Base-by-base conservation (phyloP, 37 sponge, comb jelly and placozoan genomes). In the Spongia lamella region DNA sequence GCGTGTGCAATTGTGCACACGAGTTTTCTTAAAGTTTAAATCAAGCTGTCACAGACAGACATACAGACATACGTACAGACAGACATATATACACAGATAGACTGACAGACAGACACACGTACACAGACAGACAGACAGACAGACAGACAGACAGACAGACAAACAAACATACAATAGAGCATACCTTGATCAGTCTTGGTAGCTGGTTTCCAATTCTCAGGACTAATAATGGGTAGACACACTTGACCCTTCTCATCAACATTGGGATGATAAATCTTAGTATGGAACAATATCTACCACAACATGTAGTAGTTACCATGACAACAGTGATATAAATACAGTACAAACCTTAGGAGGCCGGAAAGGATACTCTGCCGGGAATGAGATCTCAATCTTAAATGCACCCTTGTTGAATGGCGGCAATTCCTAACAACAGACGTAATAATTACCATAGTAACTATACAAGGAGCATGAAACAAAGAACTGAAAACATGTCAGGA, bases 191-290 rank as follows among this genome's bases (percentile, higher is more conserved):
- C 96, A 25, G 86, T 95, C 65, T 98, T 98, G 31, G 94, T 92
- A n/a, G 99, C 99, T 13, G 99, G 99, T 69, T 95, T 98, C 99
- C 99, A 98, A 70, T 98, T 95, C 86, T 92, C 99, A 0, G 99
- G 80, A 53, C 71, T 90, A 37, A 98, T 90, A 36, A 98, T 89
- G 43, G 96, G 94, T 25, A 98, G 68, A 55, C 99, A 98, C 17
- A 98, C 96, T 66, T 98, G 99, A 0, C 99, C 99, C 80, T 98
- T 98, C 79, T 98, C 99, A 56, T 95, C 99, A 0, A 98, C 84
- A 66, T 98, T 98, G 5, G 99, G 99, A 75, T 98, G 99, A 72
- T 98, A 98, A 31, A 98, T 98, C 36, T 68, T 65, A 1, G 99
- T 98, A 72, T 88, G 89, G 80, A 98, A 98, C 31, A 81, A 87